Conservation (phyloP, 2,113 vertebrate genomes). For the Tragelaphus scriptus region DNA sequence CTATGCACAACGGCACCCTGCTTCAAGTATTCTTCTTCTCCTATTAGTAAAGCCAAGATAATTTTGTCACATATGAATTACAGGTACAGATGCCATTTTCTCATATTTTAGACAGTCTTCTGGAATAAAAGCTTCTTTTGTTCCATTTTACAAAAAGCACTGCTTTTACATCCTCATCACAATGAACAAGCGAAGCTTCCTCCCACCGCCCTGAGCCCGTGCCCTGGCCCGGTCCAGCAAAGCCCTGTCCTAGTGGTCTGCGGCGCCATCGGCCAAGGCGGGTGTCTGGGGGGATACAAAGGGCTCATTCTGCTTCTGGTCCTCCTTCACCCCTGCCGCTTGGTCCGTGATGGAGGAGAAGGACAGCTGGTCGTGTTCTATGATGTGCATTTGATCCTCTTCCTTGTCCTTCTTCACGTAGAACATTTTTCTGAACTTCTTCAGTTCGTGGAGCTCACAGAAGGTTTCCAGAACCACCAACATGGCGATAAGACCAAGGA, state of each 20-base stretch:
- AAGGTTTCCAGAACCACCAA: constrained; percentile 97
- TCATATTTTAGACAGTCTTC: constrained; percentile 11
- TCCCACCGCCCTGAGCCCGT: constrained; percentile 54
- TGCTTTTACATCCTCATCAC: constrained; percentile 49
- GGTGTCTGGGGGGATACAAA: constrained; percentile 81
- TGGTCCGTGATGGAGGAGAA: constrained; percentile 90
- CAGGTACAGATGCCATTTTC: constrained; percentile 48
- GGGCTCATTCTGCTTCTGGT: constrained; percentile 84
- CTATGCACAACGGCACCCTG: constrained; percentile 56
- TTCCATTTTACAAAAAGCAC: background rate
- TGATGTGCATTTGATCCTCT: constrained; percentile 89
- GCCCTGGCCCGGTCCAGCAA: background rate
- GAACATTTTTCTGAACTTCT: constrained; percentile 95
- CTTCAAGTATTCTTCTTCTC: constrained; percentile 70
- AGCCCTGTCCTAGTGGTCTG: constrained; percentile 81
- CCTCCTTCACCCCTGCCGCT: constrained; percentile 79
- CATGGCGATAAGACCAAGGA: constrained; percentile 94
- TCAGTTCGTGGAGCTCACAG: constrained; percentile 96
- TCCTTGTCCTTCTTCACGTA: constrained; percentile 95
- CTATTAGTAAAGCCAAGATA: constrained; percentile 38
- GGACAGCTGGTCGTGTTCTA: constrained; percentile 94
- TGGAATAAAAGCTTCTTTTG: background rate
- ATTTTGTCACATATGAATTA: constrained; percentile 28
- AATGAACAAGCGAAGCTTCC: constrained; percentile 39
- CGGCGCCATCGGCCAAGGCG: constrained; percentile 79